phyloP scores from a whole-genome alignment of 2,888 invertebrate species.

The Microctonus brassicae region DNA sequence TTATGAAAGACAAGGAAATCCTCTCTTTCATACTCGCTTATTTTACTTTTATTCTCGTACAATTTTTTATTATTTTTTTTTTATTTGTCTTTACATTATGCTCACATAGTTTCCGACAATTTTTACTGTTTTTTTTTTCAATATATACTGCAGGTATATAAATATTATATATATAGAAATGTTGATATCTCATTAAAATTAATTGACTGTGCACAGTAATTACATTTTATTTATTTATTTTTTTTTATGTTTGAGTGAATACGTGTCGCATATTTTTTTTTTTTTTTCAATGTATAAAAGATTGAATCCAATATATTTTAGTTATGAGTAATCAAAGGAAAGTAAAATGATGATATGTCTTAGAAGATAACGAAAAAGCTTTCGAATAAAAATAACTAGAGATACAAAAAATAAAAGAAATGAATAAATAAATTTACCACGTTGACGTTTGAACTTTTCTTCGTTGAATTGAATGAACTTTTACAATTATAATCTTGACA shows the following conservation, averaged over 20 bases:
- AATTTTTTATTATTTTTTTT: not conserved
- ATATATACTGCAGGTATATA: not conserved
- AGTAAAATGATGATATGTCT: not conserved
- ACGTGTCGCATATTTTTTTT: not conserved
- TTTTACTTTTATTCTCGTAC: not conserved
- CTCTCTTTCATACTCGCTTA: constrained; percentile 12
- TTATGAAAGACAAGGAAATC: constrained; percentile 13
- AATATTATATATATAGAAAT: not conserved
- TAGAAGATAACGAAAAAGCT: not conserved
- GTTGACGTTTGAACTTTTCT: constrained; percentile 10
- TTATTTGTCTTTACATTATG: not conserved
- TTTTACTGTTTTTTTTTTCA: not conserved
- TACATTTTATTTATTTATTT: constrained; percentile 11
- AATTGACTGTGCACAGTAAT: constrained; percentile 43
- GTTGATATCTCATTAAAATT: constrained; percentile 47
- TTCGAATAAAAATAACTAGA: not conserved
- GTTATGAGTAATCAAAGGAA: not conserved
- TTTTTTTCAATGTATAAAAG: too few species aligned
- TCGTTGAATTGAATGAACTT: not conserved
- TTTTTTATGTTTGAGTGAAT: not conserved
- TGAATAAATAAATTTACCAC: not conserved
- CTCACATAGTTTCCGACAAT: not conserved
- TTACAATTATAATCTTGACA: constrained; percentile 1
- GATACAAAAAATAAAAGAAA: not conserved
- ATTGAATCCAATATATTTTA: not conserved